These are phyloP conservation scores for Callipepla californica DNA, from an alignment of 2,113 vertebrate genomes.

Conservation along the genomic window DNA sequence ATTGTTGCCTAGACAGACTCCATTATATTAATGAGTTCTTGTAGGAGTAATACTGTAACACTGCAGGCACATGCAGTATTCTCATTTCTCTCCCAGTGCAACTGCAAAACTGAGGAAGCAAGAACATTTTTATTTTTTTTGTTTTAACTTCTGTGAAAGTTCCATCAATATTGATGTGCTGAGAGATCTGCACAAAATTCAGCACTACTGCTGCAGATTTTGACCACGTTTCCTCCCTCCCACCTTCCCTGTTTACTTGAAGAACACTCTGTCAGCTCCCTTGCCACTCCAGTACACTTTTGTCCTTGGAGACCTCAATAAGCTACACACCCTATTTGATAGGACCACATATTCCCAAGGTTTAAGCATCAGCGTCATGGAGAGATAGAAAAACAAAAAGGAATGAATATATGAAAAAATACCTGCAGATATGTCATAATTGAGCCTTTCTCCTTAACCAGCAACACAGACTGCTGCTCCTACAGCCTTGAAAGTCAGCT, in stretches of 20 bases:
- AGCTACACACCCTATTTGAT: background rate
- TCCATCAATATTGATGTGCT: background rate
- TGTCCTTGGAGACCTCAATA: background rate
- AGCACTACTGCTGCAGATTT: background rate
- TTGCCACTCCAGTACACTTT: background rate
- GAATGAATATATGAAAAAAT: background rate
- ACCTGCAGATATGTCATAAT: background rate
- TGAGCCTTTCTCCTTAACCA: background rate
- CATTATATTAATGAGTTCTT: background rate
- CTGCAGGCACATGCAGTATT: background rate
- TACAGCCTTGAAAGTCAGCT: background rate
- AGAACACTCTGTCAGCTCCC: background rate
- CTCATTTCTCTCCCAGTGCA: background rate
- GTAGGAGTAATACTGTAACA: rapidly evolving
- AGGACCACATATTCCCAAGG: background rate
- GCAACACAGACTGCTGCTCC: background rate
- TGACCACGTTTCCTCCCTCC: background rate
- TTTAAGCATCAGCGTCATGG: rapidly evolving
- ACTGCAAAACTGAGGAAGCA: background rate
- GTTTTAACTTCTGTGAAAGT: background rate
- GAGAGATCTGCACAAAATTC: background rate
- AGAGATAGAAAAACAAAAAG: background rate
- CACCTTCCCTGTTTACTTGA: background rate
- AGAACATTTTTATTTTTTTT: background rate
- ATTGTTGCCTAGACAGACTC: background rate